These are phyloP conservation scores for Antrozous pallidus DNA, from an alignment of 2,797 vertebrate species.

Conservation along the genomic window DNA sequence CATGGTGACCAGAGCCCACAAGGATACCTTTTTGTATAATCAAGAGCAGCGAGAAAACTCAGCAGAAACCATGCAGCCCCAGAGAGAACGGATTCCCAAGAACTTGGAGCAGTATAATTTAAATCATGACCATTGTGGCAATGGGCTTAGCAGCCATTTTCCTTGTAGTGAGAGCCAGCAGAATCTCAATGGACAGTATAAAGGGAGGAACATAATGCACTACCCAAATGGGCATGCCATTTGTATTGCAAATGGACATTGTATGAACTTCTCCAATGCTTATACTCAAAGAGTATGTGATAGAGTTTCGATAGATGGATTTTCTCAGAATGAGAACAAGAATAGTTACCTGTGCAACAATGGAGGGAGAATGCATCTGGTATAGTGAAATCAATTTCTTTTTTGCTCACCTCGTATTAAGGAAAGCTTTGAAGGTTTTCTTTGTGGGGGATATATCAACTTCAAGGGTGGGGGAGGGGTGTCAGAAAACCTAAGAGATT, in stretches of 20 bases:
- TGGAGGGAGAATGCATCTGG: slow-evolving; percentile 90
- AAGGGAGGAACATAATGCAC: slow-evolving; percentile 81
- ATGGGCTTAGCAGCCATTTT: slow-evolving; percentile 77
- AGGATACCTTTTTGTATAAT: slow-evolving; percentile 88
- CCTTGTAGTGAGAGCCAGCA: slow-evolving; percentile 78
- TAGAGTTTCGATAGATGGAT: slow-evolving; percentile 78
- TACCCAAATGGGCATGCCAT: slow-evolving; percentile 81
- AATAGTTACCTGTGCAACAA: slow-evolving; percentile 80
- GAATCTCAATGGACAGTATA: slow-evolving; percentile 83
- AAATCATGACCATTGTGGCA: slow-evolving; percentile 81
- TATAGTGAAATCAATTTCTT: slow-evolving; percentile 80
- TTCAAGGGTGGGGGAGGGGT: background rate
- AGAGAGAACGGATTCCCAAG: slow-evolving; percentile 77
- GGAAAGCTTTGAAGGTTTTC: slow-evolving; percentile 49
- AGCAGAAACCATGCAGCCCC: slow-evolving; percentile 75
- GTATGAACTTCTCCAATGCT: slow-evolving; percentile 82
- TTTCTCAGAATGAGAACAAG: slow-evolving; percentile 80
- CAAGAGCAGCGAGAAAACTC: slow-evolving; percentile 85
- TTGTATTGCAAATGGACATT: slow-evolving; percentile 82
- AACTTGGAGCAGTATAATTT: slow-evolving; percentile 77
- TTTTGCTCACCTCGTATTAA: slow-evolving; percentile 51
- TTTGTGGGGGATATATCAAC: background rate
- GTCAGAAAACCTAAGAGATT: background rate
- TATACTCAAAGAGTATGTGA: slow-evolving; percentile 82
- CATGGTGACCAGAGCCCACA: slow-evolving; percentile 84